Evolutionary conservation across 1,140 invertebrate genomes (phyloP).

Genomic region (Meloidogyne floridensis): DNA sequence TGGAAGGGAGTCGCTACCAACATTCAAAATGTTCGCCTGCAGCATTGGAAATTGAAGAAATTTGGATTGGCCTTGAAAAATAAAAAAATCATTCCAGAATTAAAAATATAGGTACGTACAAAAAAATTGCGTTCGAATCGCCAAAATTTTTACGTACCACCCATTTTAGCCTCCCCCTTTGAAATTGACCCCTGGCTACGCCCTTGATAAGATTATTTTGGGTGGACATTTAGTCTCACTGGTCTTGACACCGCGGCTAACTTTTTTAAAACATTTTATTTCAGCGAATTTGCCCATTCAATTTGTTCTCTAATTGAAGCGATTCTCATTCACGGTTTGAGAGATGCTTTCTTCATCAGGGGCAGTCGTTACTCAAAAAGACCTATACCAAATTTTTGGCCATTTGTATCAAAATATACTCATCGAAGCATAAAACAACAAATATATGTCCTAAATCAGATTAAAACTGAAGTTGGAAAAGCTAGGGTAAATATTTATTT

Average conservation of each 20-base stretch:
- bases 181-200: too few species aligned
- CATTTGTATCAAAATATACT: slow-evolving; percentile 64
- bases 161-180: too few species aligned
- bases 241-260: too few species aligned
- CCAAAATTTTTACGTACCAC: too few species aligned
- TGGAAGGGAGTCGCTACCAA: too few species aligned
- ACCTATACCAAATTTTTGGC: slow-evolving; percentile 65
- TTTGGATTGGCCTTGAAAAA: too few species aligned
- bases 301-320: slow-evolving; percentile 43
- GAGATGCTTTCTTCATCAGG: slow-evolving; percentile 64
- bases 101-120: too few species aligned
- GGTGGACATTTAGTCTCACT: too few species aligned
- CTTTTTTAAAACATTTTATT: slow-evolving; percentile 7
- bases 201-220: too few species aligned
- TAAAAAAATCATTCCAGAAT: not conserved
- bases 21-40: too few species aligned
- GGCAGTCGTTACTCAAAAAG: slow-evolving; percentile 60
- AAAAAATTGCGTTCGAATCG: too few species aligned
- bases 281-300: slow-evolving; percentile 51
- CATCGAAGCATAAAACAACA: slow-evolving; percentile 57
- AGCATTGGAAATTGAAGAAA: too few species aligned
- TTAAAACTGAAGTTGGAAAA: slow-evolving; percentile 59
- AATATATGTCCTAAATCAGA: slow-evolving; percentile 58
- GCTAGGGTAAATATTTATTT: slow-evolving; percentile 40
- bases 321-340: slow-evolving; percentile 47